Percentiles rank a stretch among this genome's conserved stretches.
phyloP scores from a whole-genome alignment of 2,888 invertebrate species.

The Hemistola chrysoprasaria region DNA sequence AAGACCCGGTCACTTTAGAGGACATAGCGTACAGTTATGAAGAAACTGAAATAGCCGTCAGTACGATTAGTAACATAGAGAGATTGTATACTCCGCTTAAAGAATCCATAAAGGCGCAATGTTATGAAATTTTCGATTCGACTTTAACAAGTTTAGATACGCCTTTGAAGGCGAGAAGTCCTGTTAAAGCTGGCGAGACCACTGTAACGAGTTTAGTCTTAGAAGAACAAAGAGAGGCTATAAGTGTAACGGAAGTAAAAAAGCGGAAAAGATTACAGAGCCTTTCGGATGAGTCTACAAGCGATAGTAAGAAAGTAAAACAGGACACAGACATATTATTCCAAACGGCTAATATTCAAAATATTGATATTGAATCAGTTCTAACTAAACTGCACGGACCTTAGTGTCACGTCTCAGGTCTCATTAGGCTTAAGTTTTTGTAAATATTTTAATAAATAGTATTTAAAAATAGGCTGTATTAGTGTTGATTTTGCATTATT shows the following conservation, averaged over 20 bases:
- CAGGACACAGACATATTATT: conserved; percentile 58
- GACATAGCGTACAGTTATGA: conserved; percentile 40
- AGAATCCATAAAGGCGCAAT: conserved; percentile 52
- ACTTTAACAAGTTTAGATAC: conserved; percentile 73
- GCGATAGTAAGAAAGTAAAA: conserved; percentile 56
- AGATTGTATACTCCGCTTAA: conserved; percentile 68
- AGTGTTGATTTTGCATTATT: conserved; percentile 3
- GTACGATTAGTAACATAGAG: conserved; percentile 58
- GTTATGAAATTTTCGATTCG: conserved; percentile 71
- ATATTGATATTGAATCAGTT: conserved; percentile 75
- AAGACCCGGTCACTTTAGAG: conserved; percentile 38
- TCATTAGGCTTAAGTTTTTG: conserved; percentile 4
- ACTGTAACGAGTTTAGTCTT: conserved; percentile 57
- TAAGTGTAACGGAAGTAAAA: conserved; percentile 45
- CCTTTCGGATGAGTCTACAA: conserved; percentile 48
- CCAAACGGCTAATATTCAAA: conserved; percentile 62
- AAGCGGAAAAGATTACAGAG: conserved; percentile 61
- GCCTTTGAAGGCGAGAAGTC: conserved; percentile 56
- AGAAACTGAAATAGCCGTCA: conserved; percentile 65
- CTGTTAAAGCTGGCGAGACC: conserved; percentile 40
- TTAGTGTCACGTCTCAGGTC: conserved; percentile 33
- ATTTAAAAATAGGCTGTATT: conserved; percentile 10
- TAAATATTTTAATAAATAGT: conserved; percentile 14
- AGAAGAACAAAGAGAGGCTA: conserved; percentile 53
- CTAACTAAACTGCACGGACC: conserved; percentile 72